A percentile compares a stretch with the other conserved stretches of the same genome.
phyloP scores from a whole-genome alignment of 2,113 vertebrate species.

The Psittacara wagleri region DNA sequence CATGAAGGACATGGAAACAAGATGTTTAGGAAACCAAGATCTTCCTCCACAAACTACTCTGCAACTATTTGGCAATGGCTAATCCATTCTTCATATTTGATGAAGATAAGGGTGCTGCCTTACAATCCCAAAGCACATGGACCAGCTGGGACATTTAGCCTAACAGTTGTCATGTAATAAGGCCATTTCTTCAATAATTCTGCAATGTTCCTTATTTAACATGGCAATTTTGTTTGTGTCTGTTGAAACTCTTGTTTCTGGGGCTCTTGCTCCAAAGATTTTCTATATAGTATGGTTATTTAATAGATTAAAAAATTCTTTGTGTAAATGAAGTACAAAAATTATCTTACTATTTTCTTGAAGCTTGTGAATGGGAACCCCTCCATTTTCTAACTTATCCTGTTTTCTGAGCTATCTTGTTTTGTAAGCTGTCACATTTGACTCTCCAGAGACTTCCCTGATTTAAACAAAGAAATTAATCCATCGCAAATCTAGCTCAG shows the following conservation, averaged over 20 bases:
- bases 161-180: not conserved
- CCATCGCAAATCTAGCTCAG: not conserved
- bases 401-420: not conserved
- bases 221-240: not conserved
- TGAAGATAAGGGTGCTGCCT: not conserved
- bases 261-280: not conserved
- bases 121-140: not conserved
- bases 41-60: not conserved
- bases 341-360: not conserved
- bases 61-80: not conserved
- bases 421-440: not conserved
- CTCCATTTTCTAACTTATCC: not conserved
- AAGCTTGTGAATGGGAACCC: not conserved
- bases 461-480: not conserved
- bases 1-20: not conserved
- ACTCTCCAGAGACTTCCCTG: not conserved
- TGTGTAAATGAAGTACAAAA: not conserved
- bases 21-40: not conserved
- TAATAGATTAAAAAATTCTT: not conserved
- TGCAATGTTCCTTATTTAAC: not conserved
- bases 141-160: not conserved
- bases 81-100: not conserved
- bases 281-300: not conserved
- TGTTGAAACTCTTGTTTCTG: not conserved
- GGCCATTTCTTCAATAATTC: not conserved